Base-by-base conservation (phyloP, 2,797 vertebrate genomes). In the Petrocephalus schoutedeni region DNA sequence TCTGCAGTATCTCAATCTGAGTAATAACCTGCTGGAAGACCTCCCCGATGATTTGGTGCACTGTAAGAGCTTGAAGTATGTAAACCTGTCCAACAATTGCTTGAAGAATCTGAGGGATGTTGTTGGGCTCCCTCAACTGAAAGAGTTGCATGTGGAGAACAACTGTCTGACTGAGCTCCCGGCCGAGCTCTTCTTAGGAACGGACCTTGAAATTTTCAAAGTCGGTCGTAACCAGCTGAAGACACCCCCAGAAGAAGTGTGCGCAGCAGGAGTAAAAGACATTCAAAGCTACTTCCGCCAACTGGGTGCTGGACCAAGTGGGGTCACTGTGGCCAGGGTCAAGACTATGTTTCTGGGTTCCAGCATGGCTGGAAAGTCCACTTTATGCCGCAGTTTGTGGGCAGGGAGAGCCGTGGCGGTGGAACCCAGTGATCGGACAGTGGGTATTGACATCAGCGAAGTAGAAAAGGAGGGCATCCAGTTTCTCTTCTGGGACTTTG, bases 21-120 rank as follows among this genome's bases (percentile, higher is more conserved):
- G 98, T 92, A 97, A 99, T 96, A 99, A 99, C 93, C 98, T 98
- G 88, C 93, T 99, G 93, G 97, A 95, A 88, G 96, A 94, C 92
- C 98, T 99, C 90, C 98, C 97, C 0, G 92, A 97, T 0, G 98
- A 99, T 0, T 94, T 99, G 0, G 97, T 97, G 59, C 96, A 97
- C 89, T 96, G 99, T 64, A 97, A 98, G 91, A 98, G 97, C 94
- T 96, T 99, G 67, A 74, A 74, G 32, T 74, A 74, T 74, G 14
- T 74, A 74, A 74, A 74, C 0, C 96, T 99, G 86, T 99, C 98
- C 0, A 98, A 98, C 88, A 99, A 99, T 93, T 95, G 97, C 94
- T 98, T 99, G 90, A 98, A 97, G 67, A 0, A 87, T 45, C 28
- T 74, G 67, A 84, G 77, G 87, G 80, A 90, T 0, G 14, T 93